phyloP scores from a whole-genome alignment of 2,888 invertebrate genomes.

The Hypolimnas misippus region DNA sequence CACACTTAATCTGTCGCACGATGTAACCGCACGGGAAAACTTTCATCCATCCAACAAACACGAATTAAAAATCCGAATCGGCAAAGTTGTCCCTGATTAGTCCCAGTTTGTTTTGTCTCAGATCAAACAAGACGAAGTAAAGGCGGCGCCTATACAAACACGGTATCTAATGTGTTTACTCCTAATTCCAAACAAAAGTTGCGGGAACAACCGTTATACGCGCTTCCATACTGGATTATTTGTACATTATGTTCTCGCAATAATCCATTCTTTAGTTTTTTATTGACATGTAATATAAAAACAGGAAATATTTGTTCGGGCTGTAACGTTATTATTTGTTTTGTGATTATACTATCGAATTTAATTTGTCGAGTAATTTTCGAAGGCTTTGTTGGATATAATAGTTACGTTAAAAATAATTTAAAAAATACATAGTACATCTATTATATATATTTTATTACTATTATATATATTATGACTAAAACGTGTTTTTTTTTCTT shows the following conservation, averaged over 20 bases:
- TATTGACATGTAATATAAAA: constrained; percentile 1
- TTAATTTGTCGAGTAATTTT: too few relatives aligned
- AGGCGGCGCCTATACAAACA: constrained; percentile 76
- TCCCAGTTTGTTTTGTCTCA: constrained; percentile 57
- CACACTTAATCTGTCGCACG: constrained; percentile 29
- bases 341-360: not conserved
- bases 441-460: too few relatives aligned
- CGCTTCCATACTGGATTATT: constrained; percentile 29
- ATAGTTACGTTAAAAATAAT: too few relatives aligned
- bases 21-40: constrained; percentile 37
- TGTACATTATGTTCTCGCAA: constrained; percentile 23
- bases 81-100: constrained; percentile 70
- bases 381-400: too few relatives aligned
- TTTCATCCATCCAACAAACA: constrained; percentile 45
- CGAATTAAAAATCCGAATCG: constrained; percentile 63
- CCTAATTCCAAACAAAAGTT: constrained; percentile 77
- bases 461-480: too few relatives aligned
- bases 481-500: too few relatives aligned
- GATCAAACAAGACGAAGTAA: constrained; percentile 73
- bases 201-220: constrained; percentile 54
- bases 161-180: constrained; percentile 80
- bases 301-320: constrained; percentile 4
- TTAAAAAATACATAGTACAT: too few relatives aligned
- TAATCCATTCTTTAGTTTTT: constrained; percentile 6
- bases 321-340: not conserved